Conservation (phyloP, 1,140 invertebrate species). For the Heliothis subflexa region DNA sequence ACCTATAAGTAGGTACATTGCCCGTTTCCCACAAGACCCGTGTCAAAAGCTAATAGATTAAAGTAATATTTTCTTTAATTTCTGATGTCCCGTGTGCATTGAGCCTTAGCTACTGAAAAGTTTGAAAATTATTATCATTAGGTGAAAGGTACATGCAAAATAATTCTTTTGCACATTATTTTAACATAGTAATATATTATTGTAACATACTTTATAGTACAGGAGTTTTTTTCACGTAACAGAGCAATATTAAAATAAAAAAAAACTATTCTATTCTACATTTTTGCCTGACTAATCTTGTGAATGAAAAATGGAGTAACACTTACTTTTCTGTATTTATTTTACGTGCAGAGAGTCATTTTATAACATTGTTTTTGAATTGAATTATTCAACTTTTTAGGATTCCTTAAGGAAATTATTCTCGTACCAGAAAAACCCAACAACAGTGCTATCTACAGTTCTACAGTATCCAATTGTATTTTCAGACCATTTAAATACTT, state of each 20-base stretch:
- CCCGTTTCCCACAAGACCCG: not conserved
- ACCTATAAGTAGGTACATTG: too few species aligned
- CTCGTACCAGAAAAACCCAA: too few species aligned
- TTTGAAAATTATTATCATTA: not conserved
- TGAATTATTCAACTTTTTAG: constrained; percentile 12
- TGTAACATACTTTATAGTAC: too few species aligned
- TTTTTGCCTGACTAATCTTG: not conserved
- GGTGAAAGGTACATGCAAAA: not conserved
- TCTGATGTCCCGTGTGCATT: not conserved
- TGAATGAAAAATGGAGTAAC: constrained; percentile 26
- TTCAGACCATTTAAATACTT: too few species aligned
- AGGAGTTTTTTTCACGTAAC: not conserved
- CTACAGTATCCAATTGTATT: too few species aligned
- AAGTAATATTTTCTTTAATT: not conserved
- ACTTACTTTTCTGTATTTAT: not conserved
- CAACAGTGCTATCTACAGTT: too few species aligned
- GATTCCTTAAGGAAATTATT: too few species aligned
- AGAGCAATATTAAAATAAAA: not conserved
- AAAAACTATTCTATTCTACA: not conserved
- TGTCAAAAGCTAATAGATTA: not conserved
- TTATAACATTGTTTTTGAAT: constrained; percentile 2
- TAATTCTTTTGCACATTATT: not conserved
- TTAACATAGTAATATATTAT: not conserved
- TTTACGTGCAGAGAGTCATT: not conserved
- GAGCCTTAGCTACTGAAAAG: not conserved